Percentiles rank a stretch among this genome's conserved stretches.
phyloP scores from a whole-genome alignment of 2,888 invertebrate genomes.

The Campoplex nolae region DNA sequence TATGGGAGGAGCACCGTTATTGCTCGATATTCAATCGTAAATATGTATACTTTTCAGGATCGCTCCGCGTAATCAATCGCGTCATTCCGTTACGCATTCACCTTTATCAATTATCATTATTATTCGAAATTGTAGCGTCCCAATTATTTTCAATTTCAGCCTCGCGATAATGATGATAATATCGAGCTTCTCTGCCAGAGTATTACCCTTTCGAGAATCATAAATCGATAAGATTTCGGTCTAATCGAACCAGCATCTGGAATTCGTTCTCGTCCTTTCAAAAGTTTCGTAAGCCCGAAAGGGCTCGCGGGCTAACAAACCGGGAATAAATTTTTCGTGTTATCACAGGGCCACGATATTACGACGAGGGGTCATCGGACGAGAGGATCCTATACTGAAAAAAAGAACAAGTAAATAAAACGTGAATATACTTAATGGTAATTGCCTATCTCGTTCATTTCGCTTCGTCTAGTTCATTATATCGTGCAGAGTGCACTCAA shows the following conservation, averaged over 20 bases:
- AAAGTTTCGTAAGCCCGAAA: background rate
- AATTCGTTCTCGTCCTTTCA: background rate
- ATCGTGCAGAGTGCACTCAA: slow-evolving; percentile 14
- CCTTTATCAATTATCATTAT: background rate
- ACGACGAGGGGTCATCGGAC: slow-evolving; percentile 46
- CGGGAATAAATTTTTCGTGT: slow-evolving; percentile 5
- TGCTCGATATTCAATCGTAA: background rate
- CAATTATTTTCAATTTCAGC: no score
- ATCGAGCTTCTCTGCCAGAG: no score
- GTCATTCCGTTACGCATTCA: no score
- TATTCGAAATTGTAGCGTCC: background rate
- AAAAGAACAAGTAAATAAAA: background rate
- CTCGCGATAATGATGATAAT: no score
- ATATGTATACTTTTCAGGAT: background rate
- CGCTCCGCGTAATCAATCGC: no score
- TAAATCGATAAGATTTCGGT: no score
- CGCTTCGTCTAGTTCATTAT: slow-evolving; percentile 46
- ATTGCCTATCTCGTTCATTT: slow-evolving; percentile 54
- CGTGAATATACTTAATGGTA: slow-evolving; percentile 51
- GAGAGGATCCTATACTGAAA: slow-evolving; percentile 24
- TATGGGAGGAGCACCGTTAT: background rate
- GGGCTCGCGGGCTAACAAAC: background rate
- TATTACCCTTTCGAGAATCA: no score
- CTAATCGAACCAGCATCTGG: background rate
- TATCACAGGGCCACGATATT: slow-evolving; percentile 42